Percentiles rank a stretch among this genome's conserved stretches.
These are phyloP conservation scores for Brienomyrus brachyistius DNA, from an alignment of 2,113 vertebrate genomes.

Conservation along the genomic window DNA sequence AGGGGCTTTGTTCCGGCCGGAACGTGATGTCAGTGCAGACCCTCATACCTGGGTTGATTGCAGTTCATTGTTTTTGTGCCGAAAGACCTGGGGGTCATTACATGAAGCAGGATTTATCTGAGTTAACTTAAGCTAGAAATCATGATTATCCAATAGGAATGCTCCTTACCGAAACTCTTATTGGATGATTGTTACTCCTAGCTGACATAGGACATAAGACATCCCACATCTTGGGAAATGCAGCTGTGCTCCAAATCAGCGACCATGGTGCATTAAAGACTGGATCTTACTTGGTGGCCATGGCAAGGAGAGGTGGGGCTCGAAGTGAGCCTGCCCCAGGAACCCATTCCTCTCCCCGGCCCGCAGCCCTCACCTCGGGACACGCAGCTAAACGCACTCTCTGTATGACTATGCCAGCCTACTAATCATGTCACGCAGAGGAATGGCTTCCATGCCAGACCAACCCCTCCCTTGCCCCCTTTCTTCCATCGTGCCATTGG, in stretches of 20 bases:
- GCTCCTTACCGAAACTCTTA: not conserved
- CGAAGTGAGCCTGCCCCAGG: not conserved
- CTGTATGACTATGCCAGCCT: not conserved
- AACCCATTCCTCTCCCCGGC: not conserved
- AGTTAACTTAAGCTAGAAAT: not conserved
- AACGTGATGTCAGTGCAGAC: not conserved
- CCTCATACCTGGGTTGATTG: not conserved
- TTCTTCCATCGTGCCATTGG: not conserved
- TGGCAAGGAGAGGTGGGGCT: not conserved
- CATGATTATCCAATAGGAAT: not conserved
- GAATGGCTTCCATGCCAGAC: not conserved
- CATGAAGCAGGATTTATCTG: not conserved
- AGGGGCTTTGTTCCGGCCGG: not conserved
- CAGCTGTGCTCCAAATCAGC: not conserved
- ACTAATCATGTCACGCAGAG: not conserved
- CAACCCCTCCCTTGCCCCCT: not conserved
- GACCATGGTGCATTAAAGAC: not conserved
- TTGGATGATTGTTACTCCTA: not conserved
- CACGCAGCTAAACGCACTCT: not conserved
- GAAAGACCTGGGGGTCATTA: not conserved
- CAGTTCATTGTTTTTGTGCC: not conserved
- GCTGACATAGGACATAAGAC: not conserved
- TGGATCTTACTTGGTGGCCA: not conserved
- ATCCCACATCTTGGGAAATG: not conserved
- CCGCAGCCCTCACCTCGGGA: not conserved